A percentile compares a stretch with the other conserved stretches of the same genome.
These are phyloP conservation scores for Cephus spinipes DNA, from an alignment of 2,888 invertebrate genomes.

Conservation along the genomic window DNA sequence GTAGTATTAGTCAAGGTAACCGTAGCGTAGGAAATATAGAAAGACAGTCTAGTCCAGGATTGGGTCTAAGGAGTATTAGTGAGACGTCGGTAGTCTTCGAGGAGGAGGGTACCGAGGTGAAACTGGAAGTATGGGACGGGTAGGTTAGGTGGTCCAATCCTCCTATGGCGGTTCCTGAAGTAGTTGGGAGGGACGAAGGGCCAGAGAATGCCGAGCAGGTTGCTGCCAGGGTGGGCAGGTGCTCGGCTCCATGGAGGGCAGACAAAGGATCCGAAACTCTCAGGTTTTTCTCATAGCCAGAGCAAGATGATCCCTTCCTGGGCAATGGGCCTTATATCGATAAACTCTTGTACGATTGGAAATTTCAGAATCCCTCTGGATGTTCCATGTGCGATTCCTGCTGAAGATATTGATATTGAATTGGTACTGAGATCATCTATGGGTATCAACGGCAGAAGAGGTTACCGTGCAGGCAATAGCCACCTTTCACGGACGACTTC, in stretches of 20 bases:
- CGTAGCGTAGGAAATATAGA: too few species aligned
- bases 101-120: too few species aligned
- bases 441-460: background rate
- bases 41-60: too few species aligned
- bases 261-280: slow-evolving; percentile 42
- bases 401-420: background rate
- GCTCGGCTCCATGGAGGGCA: slow-evolving; percentile 35
- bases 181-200: slow-evolving; percentile 7
- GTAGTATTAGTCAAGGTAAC: too few species aligned
- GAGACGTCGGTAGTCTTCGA: too few species aligned
- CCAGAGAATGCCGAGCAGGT: slow-evolving; percentile 29
- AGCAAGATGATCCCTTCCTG: too few species aligned
- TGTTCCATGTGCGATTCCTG: too few species aligned
- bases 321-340: too few species aligned
- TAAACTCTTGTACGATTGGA: too few species aligned
- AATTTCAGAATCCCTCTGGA: too few species aligned
- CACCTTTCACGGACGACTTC: slow-evolving; percentile 44
- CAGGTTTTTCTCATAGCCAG: slow-evolving; percentile 17
- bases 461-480: slow-evolving; percentile 1
- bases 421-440: background rate
- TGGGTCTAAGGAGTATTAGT: too few species aligned
- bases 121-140: too few species aligned
- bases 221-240: slow-evolving; percentile 48
- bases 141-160: background rate
- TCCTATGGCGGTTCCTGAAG: slow-evolving; percentile 6